Evolutionary conservation across 2,113 vertebrate genomes (phyloP).

Genomic region (Engystomops pustulosus): DNA sequence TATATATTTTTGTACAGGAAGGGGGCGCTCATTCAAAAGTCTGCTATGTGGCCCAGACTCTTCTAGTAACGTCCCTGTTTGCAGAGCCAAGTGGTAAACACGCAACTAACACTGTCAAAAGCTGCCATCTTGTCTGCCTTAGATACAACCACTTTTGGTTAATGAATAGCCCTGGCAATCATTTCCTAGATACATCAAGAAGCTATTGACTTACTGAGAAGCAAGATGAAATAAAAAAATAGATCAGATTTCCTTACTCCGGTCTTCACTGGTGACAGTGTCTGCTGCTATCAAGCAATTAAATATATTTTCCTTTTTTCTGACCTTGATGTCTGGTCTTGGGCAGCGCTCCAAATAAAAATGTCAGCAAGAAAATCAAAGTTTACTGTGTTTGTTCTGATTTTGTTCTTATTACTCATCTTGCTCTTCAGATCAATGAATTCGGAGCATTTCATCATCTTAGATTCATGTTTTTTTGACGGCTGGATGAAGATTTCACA

Average conservation of each 20-base stretch:
- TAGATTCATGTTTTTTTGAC: constrained; percentile 57
- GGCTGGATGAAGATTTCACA: constrained; percentile 48
- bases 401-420: constrained; percentile 52
- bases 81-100: too few species aligned
- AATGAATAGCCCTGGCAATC: background rate
- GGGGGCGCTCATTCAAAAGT: too few species aligned
- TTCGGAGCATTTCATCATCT: constrained; percentile 42
- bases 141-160: background rate
- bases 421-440: constrained; percentile 52
- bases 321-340: constrained; percentile 49
- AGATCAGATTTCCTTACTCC: background rate
- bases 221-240: background rate
- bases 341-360: constrained; percentile 49
- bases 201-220: background rate
- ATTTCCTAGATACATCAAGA: background rate
- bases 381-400: constrained; percentile 54
- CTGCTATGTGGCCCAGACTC: too few species aligned
- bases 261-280: constrained; percentile 8
- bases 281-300: constrained; percentile 38
- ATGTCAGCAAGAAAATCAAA: constrained; percentile 55
- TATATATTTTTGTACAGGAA: too few species aligned
- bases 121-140: background rate
- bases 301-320: constrained; percentile 41
- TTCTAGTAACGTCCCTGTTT: too few species aligned
- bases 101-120: too few species aligned